These are phyloP conservation scores for Meghimatium bilineatum DNA, from an alignment of 2,888 invertebrate genomes.

Conservation along the genomic window DNA sequence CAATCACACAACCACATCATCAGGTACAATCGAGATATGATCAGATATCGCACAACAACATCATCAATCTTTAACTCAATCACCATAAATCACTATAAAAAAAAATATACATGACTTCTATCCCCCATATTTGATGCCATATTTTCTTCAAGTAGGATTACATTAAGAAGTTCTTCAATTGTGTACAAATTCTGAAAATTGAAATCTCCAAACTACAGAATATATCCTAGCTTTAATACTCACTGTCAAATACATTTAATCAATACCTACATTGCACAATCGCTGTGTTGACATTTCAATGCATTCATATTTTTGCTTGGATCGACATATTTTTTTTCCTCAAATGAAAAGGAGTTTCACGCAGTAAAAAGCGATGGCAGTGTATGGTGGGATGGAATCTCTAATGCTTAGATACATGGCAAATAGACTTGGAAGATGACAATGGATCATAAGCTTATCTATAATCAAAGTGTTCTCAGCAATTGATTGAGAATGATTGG, in stretches of 20 bases:
- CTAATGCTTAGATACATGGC: neutral
- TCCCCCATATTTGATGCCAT: neutral
- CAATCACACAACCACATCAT: too few relatives aligned
- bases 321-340: neutral
- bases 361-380: neutral
- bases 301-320: neutral
- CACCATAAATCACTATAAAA: too few relatives aligned
- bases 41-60: too few relatives aligned
- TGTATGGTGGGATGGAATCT: neutral
- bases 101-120: neutral
- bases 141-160: neutral
- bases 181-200: too few relatives aligned
- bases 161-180: too few relatives aligned
- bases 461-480: too few relatives aligned
- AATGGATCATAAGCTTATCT: too few relatives aligned
- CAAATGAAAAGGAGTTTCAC: neutral
- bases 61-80: too few relatives aligned
- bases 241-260: neutral
- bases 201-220: neutral
- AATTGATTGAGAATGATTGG: too few relatives aligned
- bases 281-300: conserved; percentile 19
- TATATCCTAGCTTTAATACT: neutral
- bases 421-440: too few relatives aligned
- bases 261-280: conserved; percentile 23
- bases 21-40: too few relatives aligned